Conservation (phyloP, 1,140 invertebrate species). For the Euborellia annulipes region DNA sequence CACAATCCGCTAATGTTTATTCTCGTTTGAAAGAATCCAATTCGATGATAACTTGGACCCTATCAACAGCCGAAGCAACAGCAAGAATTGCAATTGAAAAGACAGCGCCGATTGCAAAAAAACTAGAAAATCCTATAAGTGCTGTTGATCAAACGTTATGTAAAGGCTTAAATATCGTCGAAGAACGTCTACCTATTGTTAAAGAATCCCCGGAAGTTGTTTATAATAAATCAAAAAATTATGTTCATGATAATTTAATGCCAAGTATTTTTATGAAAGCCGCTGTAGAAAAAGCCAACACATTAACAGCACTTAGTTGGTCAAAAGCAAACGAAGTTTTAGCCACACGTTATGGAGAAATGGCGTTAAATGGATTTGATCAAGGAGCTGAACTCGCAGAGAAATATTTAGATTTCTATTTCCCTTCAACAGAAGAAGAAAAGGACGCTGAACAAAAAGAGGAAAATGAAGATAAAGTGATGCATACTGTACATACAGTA, state of each 20-base stretch:
- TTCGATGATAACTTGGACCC: constrained; percentile 44
- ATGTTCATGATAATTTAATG: constrained; percentile 1
- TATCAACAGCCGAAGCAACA: constrained; percentile 48
- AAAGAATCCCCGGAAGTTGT: constrained; percentile 27
- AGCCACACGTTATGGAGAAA: constrained; percentile 43
- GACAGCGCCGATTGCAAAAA: constrained; percentile 36
- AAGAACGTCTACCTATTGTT: constrained; percentile 31
- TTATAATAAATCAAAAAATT: constrained; percentile 9
- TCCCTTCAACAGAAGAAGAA: constrained; percentile 37
- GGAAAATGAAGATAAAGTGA: constrained; percentile 41
- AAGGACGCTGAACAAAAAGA: constrained; percentile 38
- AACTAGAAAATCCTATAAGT: constrained; percentile 31
- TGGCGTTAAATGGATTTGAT: constrained; percentile 42
- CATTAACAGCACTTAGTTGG: constrained; percentile 47
- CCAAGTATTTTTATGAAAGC: constrained; percentile 4
- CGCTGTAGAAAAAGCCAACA: constrained; percentile 35
- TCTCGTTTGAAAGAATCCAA: constrained; percentile 23
- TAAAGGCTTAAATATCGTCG: constrained; percentile 30
- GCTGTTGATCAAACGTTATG: constrained; percentile 30
- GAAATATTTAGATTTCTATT: constrained; percentile 45
- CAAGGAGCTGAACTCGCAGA: constrained; percentile 40
- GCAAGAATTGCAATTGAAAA: constrained; percentile 39
- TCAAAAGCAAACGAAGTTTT: constrained; percentile 50
- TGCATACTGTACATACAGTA: constrained; percentile 51
- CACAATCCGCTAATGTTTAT: constrained; percentile 36